Percentiles rank a stretch among this genome's conserved stretches.
These are phyloP conservation scores for Phoxinus phoxinus DNA, from an alignment of 2,113 vertebrate genomes.

Conservation along the genomic window DNA sequence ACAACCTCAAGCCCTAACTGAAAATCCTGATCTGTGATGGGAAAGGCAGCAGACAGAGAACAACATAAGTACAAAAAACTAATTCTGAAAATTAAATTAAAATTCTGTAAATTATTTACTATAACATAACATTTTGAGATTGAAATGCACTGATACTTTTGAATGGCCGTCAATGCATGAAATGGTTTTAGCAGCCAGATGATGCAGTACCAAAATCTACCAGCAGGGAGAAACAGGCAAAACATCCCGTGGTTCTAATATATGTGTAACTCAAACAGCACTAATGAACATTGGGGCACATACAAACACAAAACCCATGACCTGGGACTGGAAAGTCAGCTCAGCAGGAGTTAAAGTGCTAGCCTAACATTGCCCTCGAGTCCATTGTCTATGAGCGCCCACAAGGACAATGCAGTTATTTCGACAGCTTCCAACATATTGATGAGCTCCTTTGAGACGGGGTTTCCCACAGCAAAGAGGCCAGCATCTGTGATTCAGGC, in stretches of 20 bases:
- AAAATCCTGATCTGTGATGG: neutral
- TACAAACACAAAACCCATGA: conserved; percentile 13
- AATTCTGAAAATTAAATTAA: too few species aligned
- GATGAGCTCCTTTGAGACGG: conserved; percentile 38
- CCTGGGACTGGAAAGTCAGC: conserved; percentile 4
- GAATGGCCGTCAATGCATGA: neutral
- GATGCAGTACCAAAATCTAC: neutral
- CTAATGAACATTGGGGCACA: neutral
- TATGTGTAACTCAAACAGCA: neutral
- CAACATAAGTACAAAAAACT: neutral
- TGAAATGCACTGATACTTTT: neutral
- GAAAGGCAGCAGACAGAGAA: neutral
- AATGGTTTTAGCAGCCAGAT: neutral
- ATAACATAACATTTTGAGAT: too few species aligned
- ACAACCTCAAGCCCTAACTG: neutral
- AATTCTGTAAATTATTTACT: too few species aligned
- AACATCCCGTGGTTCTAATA: neutral
- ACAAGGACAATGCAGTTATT: conserved; percentile 54
- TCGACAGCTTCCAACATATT: conserved; percentile 46
- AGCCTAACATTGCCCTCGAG: neutral
- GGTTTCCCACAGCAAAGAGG: conserved; percentile 48
- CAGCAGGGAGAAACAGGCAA: neutral
- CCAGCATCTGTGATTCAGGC: conserved; percentile 53
- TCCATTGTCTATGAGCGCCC: conserved; percentile 31
- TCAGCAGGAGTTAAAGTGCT: conserved; percentile 2